Percentiles rank a stretch among this genome's conserved stretches.
Conservation (phyloP, 92 coral and sea anemone genomes). For the Phenganax marumi region DNA sequence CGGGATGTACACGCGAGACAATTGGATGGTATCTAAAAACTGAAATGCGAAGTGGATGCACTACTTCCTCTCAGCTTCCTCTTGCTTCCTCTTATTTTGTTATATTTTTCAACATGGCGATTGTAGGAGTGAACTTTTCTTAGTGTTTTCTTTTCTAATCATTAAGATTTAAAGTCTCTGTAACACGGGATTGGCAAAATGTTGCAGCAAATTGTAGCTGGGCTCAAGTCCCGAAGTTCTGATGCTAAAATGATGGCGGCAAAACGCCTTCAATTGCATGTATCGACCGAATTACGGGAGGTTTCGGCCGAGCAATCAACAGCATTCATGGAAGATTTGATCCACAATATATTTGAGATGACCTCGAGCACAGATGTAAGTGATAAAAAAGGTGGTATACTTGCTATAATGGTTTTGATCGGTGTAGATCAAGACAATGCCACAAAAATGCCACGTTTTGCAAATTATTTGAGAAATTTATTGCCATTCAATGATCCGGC, state of each 20-base stretch:
- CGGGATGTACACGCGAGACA: background rate
- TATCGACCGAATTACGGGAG: conserved; percentile 95
- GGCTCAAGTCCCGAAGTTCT: conserved; percentile 94
- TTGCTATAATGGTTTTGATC: conserved; percentile 93
- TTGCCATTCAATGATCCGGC: conserved; percentile 91
- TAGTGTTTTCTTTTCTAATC: background rate
- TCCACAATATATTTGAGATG: conserved; percentile 95
- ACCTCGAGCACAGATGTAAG: conserved; percentile 96
- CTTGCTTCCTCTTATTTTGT: too few species aligned
- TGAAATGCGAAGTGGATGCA: conserved; percentile 3
- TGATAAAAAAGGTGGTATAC: conserved; percentile 97
- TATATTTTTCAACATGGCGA: conserved; percentile 13
- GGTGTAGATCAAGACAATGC: conserved; percentile 98
- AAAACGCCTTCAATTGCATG: conserved; percentile 84
- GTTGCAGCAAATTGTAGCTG: conserved; percentile 75
- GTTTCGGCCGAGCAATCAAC: conserved; percentile 91
- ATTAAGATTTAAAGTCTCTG: background rate
- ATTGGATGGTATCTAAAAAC: too few species aligned
- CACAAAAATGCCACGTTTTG: conserved; percentile 91
- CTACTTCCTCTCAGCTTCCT: conserved; percentile 6
- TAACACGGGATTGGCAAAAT: conserved; percentile 46
- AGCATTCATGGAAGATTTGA: conserved; percentile 90
- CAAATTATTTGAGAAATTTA: conserved; percentile 86
- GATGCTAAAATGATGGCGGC: conserved; percentile 89
- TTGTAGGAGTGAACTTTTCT: background rate